Evolutionary conservation across 2,113 vertebrate species (phyloP), one percentile per base, ranked within the genome.

Genomic region (Megatriorchis doriae): DNA sequence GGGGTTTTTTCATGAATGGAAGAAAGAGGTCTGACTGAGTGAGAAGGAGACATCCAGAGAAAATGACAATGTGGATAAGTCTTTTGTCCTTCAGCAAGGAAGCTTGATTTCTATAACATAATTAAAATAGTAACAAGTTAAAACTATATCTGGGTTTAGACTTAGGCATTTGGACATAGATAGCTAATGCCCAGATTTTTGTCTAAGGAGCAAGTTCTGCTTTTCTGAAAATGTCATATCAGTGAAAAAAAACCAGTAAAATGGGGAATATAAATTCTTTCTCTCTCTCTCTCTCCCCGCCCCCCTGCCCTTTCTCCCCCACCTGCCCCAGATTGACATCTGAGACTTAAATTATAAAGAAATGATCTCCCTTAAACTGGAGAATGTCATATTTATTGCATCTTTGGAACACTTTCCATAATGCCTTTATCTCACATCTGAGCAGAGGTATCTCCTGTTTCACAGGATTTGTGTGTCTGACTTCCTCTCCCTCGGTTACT

Each of bases 301-400:
- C 11, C 23, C 23, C 4, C 8, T 47, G 12, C 38, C 38, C 38
- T 27, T 32, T 80, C 9, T 38, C 4, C 16, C 9, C 3, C 2
- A 10, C 5, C 1, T 1, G 2, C 4, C 3, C 18, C 0, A 0
- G 13, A 16, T 0, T 67, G 42, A 74, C 16, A 70, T 32, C 42
- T 55, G 34, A 55, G n/a, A 36, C 7, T 58, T 67, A 47, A 25
- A 47, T 26, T 71, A 18, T 4, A 52, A 62, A 61, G 13, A 75
- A 88, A 59, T 25, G 5, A 5, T 42, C 19, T 75, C 27, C 13
- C 11, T 43, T 79, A 67, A 40, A 65, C 12, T 75, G 13, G 72
- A 40, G 42, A 52, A 34, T 20, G 5, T 34, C 7, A 19, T 48
- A 25, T 48, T 68, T 72, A 32, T 56, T 85, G 16, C 25, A 84